Conservation (phyloP, 2,888 invertebrate genomes). For the Microplitis deprimator region DNA sequence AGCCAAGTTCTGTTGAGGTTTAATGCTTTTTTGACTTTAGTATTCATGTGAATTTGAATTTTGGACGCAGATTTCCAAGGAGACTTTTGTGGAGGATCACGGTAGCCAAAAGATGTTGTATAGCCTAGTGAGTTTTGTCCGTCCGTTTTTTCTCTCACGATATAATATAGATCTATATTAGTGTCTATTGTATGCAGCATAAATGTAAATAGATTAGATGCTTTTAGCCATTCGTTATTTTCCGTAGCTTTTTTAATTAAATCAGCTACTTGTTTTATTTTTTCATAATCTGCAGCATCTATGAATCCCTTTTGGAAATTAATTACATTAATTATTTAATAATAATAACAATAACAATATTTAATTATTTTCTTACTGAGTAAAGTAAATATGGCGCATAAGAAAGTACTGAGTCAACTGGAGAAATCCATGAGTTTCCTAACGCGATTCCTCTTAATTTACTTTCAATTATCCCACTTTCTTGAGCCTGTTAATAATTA, state of each 20-base stretch:
- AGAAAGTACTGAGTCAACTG: conserved; percentile 59
- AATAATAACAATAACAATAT: neutral
- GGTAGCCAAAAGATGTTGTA: neutral
- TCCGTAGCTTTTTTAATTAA: neutral
- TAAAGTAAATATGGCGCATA: conserved; percentile 58
- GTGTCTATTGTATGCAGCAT: neutral
- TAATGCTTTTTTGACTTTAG: neutral
- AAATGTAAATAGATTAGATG: neutral
- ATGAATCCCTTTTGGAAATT: neutral
- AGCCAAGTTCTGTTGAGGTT: neutral
- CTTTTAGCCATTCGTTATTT: neutral
- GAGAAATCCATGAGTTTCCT: conserved; percentile 61
- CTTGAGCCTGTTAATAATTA: conserved; percentile 51
- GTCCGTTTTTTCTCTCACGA: neutral
- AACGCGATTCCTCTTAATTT: conserved; percentile 61
- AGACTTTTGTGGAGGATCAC: neutral
- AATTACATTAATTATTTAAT: neutral
- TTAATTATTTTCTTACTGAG: conserved; percentile 44
- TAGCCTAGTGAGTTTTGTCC: neutral
- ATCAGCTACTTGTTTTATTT: neutral
- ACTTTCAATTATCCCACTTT: conserved; percentile 53
- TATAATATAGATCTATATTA: neutral
- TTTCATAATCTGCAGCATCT: neutral
- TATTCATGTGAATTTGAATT: neutral
- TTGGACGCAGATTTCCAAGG: neutral